phyloP scores from a whole-genome alignment of 2,888 invertebrate species.

The Pyrrhia umbra region DNA sequence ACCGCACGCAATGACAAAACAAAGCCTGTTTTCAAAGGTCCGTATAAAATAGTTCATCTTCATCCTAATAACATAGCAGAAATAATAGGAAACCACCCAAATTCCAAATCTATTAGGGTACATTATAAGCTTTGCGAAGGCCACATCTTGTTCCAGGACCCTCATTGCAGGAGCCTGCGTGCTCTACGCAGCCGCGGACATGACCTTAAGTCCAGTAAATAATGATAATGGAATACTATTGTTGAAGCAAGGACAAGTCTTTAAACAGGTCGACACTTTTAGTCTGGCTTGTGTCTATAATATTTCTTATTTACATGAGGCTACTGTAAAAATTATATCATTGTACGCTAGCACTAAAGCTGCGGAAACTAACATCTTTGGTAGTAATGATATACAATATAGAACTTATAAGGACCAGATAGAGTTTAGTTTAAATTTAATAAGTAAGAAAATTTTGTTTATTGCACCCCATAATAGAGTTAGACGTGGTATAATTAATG shows the following conservation, averaged over 20 bases:
- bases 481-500: no score
- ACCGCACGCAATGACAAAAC: background rate
- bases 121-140: constrained; percentile 4
- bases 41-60: background rate
- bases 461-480: background rate
- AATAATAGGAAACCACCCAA: background rate
- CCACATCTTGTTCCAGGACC: constrained; percentile 6
- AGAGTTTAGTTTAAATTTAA: constrained; percentile 3
- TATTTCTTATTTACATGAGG: constrained; percentile 3
- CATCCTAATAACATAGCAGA: no score
- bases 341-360: background rate
- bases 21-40: constrained; percentile 3
- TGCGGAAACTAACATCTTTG: no score
- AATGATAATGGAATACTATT: no score
- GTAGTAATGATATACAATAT: background rate
- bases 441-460: background rate
- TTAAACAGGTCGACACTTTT: constrained; percentile 6
- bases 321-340: background rate
- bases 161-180: background rate
- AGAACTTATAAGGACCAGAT: no score
- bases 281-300: constrained; percentile 8
- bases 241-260: constrained; percentile 3
- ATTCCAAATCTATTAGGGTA: background rate
- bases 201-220: no score
- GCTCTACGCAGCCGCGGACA: background rate